These are phyloP conservation scores for Planiliza haematocheilus DNA, from an alignment of 2,113 vertebrate species.

Conservation along the genomic window DNA sequence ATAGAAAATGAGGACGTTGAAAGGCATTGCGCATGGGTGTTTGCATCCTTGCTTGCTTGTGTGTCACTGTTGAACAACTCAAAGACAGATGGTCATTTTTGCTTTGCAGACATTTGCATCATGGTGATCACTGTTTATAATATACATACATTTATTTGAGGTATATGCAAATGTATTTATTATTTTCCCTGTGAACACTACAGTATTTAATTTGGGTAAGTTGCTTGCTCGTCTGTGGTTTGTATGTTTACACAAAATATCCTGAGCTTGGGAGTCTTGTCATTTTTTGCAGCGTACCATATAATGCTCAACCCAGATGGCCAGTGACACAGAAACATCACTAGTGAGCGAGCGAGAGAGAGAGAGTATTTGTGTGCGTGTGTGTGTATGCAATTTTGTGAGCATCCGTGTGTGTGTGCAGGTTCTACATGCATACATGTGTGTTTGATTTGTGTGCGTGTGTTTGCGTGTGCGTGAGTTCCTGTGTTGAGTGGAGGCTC, in stretches of 20 bases:
- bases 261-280: background rate
- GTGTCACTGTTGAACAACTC: no score
- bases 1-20: no score
- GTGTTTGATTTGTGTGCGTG: slow-evolving; percentile 1
- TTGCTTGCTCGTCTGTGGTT: slow-evolving; percentile 2
- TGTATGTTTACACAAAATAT: slow-evolving; percentile 5
- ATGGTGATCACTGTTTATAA: slow-evolving; percentile 11
- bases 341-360: background rate
- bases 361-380: background rate
- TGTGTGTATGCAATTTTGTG: slow-evolving; percentile 27
- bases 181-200: slow-evolving; percentile 16
- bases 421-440: slow-evolving; percentile 1
- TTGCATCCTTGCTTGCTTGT: no score
- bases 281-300: slow-evolving; percentile 44
- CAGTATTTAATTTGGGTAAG: slow-evolving; percentile 1
- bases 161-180: slow-evolving; percentile 27
- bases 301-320: slow-evolving; percentile 42
- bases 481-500: slow-evolving; percentile 37
- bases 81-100: background rate
- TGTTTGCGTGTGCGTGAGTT: background rate
- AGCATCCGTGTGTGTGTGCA: slow-evolving; percentile 22
- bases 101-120: slow-evolving; percentile 24
- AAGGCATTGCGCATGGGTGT: no score
- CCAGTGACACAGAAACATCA: slow-evolving; percentile 61
- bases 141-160: slow-evolving; percentile 34